A percentile compares a stretch with the other conserved stretches of the same genome.
Conservation (phyloP, 2,113 vertebrate species). For the human region GRCh38 chr20:63021501-63022000, state of each 20-base stretch:
- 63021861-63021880: too few species aligned
- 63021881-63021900: neutral
- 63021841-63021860: too few species aligned
- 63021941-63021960: too few species aligned
- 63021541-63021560: too few species aligned
- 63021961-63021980: too few species aligned
- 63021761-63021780: too few species aligned
- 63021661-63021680: neutral
- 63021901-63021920: neutral
- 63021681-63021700: neutral
- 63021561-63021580: too few species aligned
- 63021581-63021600: neutral
- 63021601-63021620: too few species aligned
- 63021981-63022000: neutral
- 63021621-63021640: neutral
- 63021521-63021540: too few species aligned
- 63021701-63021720: neutral
- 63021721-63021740: accelerated
- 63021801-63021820: neutral
- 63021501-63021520: neutral
- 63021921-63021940: neutral
- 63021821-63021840: too few species aligned
- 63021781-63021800: neutral
- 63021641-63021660: neutral
- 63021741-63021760: neutral